Evolutionary conservation across 2,797 vertebrate genomes (phyloP), one percentile per base, ranked within the genome.

Genomic region (Anomalospiza imberbis): DNA sequence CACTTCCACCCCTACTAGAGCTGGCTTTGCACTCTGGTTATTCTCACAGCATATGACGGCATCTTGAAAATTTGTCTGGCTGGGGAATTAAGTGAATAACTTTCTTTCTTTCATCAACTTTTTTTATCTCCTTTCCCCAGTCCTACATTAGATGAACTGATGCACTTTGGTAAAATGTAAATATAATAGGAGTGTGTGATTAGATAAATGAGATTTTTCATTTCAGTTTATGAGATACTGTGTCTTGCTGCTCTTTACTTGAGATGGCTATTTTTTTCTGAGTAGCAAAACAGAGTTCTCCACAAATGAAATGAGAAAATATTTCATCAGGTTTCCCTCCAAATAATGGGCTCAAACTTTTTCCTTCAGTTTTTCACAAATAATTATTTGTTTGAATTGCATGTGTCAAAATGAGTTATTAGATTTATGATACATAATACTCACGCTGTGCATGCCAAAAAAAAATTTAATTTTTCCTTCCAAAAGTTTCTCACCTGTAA

Each of bases 321-420:
- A 72, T 91, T 87, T 72, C 55, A 42, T 70, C 17, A 50, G 5
- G 3, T 75, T 85, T 74, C 18, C 54, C 48, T 68, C 22, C 71
- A 66, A 81, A 61, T 47, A 70, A 83, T 36, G 32, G 3, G 13
- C 94, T 88, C 78, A 62, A 94, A 63, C 29, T 63, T 85, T 78
- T 55, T 68, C 34, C 34, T 94, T 44, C 55, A 90, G 40, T 71
- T 75, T 90, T 88, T 85, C 47, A 61, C 45, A 84, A 93, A 90
- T 87, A 95, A 77, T 90, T 90, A 62, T 81, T 95, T 79, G 31
- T n/a, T 94, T 94, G 71, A 73, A 86, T 91, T 81, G 25, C 22
- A 53, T 48, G 18, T 65, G 75, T 40, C 84, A 96, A 96, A 96
- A 96, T 19, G 47, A 81, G 70, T 85, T 71, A 72, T 85, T 81